A percentile compares a stretch with the other conserved stretches of the same genome.
Conservation (phyloP, 2,888 invertebrate species). For the Tenthredo amoena region DNA sequence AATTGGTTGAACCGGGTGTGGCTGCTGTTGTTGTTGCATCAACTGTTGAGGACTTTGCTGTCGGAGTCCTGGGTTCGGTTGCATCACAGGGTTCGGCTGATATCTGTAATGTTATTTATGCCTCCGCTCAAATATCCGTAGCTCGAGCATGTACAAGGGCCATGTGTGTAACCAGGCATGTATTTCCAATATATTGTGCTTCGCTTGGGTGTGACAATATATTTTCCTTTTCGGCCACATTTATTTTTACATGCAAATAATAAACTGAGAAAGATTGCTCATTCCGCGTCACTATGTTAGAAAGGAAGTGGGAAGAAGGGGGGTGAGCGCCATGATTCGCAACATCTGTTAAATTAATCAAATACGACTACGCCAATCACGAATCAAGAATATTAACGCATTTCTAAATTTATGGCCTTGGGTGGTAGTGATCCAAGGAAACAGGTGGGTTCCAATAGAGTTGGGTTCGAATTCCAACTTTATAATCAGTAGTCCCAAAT, state of each 20-base stretch:
- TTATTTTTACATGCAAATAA: neutral
- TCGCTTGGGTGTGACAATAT: neutral
- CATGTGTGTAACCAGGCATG: neutral
- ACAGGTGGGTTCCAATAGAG: too few relatives aligned
- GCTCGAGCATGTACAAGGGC: neutral
- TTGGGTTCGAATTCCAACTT: too few relatives aligned
- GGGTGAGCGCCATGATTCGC: too few relatives aligned
- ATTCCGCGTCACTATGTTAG: too few relatives aligned
- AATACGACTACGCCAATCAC: too few relatives aligned
- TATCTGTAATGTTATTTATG: conserved; percentile 68
- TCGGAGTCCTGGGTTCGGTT: conserved; percentile 75
- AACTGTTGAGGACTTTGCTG: conserved; percentile 75
- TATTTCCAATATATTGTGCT: neutral
- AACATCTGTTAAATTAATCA: too few relatives aligned
- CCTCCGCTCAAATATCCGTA: neutral
- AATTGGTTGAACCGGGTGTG: conserved; percentile 71
- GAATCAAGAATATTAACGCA: too few relatives aligned
- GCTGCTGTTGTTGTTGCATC: conserved; percentile 78
- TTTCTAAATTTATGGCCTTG: too few relatives aligned
- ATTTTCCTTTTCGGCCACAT: neutral
- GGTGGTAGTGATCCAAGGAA: too few relatives aligned
- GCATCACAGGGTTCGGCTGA: conserved; percentile 76
- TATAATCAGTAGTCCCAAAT: neutral
- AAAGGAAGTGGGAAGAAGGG: too few relatives aligned
- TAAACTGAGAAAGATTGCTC: too few relatives aligned